These are phyloP conservation scores for Heterotis niloticus DNA, from an alignment of 2,113 vertebrate genomes.

Conservation along the genomic window DNA sequence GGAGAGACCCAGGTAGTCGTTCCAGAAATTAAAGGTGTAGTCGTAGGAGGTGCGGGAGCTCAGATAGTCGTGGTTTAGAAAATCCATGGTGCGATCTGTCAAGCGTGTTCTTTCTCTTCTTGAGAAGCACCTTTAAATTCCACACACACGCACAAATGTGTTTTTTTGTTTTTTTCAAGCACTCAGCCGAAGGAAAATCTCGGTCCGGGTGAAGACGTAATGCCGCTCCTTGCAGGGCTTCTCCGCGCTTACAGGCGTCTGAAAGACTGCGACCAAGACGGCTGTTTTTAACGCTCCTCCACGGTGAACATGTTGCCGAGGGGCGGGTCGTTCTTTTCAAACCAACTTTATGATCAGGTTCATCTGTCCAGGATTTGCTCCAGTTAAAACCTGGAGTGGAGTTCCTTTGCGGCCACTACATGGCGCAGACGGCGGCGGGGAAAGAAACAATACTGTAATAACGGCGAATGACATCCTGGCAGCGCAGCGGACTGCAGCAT, in stretches of 20 bases:
- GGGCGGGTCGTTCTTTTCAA: slow-evolving; percentile 60
- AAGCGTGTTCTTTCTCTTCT: background rate
- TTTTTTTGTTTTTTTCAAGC: background rate
- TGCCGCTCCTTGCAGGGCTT: slow-evolving; percentile 53
- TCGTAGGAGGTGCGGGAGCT: slow-evolving; percentile 67
- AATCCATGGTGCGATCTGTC: slow-evolving; percentile 60
- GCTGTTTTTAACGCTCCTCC: slow-evolving; percentile 63
- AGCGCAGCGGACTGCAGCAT: no score
- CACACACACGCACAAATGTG: slow-evolving; percentile 39
- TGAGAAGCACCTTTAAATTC: slow-evolving; percentile 51
- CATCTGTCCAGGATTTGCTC: slow-evolving; percentile 13
- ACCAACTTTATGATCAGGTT: slow-evolving; percentile 56
- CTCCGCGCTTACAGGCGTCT: slow-evolving; percentile 57
- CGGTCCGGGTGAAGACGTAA: slow-evolving; percentile 26
- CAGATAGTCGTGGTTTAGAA: slow-evolving; percentile 74
- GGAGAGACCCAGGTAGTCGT: slow-evolving; percentile 75
- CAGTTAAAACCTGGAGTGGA: slow-evolving; percentile 25
- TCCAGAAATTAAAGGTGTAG: slow-evolving; percentile 78
- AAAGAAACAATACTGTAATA: background rate
- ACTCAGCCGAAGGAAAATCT: slow-evolving; percentile 15
- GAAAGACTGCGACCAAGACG: slow-evolving; percentile 50
- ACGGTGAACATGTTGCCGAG: slow-evolving; percentile 33
- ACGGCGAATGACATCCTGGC: background rate
- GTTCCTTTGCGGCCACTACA: background rate
- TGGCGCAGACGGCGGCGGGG: background rate